Evolutionary conservation across 2,113 vertebrate genomes (phyloP).

Genomic region (Chinchilla lanigera): DNA sequence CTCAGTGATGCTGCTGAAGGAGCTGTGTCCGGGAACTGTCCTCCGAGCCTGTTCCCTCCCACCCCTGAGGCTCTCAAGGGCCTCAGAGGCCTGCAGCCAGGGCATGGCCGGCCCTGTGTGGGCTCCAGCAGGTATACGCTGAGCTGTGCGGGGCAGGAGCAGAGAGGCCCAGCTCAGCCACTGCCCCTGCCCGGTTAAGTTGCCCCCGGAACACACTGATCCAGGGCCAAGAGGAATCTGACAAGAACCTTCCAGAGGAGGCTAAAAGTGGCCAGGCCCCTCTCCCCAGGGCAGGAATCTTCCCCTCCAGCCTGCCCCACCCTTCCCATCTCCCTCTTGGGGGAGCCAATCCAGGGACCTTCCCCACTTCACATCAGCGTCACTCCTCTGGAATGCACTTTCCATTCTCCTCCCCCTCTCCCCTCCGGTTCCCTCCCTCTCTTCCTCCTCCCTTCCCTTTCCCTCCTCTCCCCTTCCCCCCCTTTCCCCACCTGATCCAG

Average conservation of each 20-base stretch:
- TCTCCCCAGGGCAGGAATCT: not conserved
- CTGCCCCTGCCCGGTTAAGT: not conserved
- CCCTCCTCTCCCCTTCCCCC: not conserved
- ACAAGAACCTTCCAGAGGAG: conserved; percentile 10
- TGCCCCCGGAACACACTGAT: not conserved
- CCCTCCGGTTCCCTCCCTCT: too few relatives aligned
- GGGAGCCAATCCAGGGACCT: conserved; percentile 44
- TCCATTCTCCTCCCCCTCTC: conserved; percentile 3
- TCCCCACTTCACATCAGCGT: conserved; percentile 40
- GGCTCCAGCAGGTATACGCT: not conserved
- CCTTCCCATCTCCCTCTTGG: not conserved
- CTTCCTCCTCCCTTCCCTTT: not conserved
- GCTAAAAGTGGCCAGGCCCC: not conserved
- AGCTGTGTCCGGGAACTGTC: not conserved
- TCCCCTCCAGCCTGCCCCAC: not conserved
- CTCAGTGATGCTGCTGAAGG: not conserved
- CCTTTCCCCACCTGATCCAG: not conserved
- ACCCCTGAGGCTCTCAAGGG: not conserved
- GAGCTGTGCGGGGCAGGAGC: not conserved
- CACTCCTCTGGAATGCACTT: conserved; percentile 69
- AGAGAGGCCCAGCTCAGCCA: not conserved
- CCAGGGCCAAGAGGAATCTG: not conserved
- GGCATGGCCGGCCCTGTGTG: not conserved
- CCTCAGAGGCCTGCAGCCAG: not conserved
- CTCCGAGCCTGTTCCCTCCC: not conserved